Base-by-base conservation (phyloP, 2,888 invertebrate genomes). In the Aphidoletes aphidimyza region DNA sequence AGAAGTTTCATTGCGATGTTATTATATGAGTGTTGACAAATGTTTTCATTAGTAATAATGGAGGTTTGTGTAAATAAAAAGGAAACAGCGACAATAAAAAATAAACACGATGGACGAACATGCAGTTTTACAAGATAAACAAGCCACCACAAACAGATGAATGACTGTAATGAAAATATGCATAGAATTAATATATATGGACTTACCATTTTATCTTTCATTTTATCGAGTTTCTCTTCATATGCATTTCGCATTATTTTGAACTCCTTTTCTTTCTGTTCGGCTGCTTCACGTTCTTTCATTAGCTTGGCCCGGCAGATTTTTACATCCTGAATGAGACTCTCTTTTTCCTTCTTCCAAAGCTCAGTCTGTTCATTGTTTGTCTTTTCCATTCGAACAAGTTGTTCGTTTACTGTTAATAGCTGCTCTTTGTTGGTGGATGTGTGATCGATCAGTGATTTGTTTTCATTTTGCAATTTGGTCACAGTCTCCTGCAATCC, bases 201-300 rank as follows among this genome's bases (percentile, higher is more conserved):
- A 92, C 93, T 92, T 91, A 95, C 95, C 95, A 95, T 95, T 92
- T 94, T 94, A 84, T 92, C 91, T 89, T 95, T 96, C 92, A 95
- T 94, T 89, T 94, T 92, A 87, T 94, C 94, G 87, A 96, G 90
- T 90, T 95, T 95, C 86, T 92, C 92, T 87, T 94, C 95, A 88
- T 95, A 93, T 87, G 94, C 94, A n/a, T 89, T 86, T 1, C 90
- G 90, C 85, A 88, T 89, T 36, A 89, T 89, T 84, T 89, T 90
- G 87, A 86, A 87, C 36, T 85, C 85, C 42, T 86, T 86, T 26
- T 87, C 87, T 30, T 86, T 86, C 42, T 87, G 86, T 14, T 87
- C 87, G 37, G 85, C 85, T 8, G 86, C 54, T 54, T 86, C 84
- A 1, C 88, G 87, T 84, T 87, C 86, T 86, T 87, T 87, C 37